Conservation (phyloP, 2,888 invertebrate genomes). For the Axea sp. region DNA sequence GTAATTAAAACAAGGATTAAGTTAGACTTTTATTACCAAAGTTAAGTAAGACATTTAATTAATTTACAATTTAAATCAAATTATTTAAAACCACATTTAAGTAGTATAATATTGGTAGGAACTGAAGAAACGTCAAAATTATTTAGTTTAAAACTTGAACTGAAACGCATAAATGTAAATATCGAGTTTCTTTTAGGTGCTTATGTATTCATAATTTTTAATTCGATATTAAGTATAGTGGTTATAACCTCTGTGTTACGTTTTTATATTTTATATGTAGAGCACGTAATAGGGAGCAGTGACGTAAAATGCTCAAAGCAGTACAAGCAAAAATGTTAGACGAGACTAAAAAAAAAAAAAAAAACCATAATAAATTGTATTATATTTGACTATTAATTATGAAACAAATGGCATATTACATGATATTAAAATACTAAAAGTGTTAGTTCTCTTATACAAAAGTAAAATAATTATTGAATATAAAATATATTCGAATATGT, state of each 20-base stretch:
- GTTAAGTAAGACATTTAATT: slow-evolving; percentile 17
- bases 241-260: slow-evolving; percentile 14
- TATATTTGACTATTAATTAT: no score
- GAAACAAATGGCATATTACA: no score
- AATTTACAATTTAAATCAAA: slow-evolving; percentile 5
- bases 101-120: slow-evolving; percentile 5
- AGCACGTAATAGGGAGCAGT: slow-evolving; percentile 19
- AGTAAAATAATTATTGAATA: no score
- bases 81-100: slow-evolving; percentile 11
- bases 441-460: no score
- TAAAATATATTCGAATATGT: no score
- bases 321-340: no score
- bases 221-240: slow-evolving; percentile 29
- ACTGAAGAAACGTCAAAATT: slow-evolving; percentile 7
- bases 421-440: no score
- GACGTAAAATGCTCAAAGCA: slow-evolving; percentile 19
- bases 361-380: no score
- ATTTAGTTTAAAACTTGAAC: slow-evolving; percentile 21
- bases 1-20: no score
- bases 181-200: slow-evolving; percentile 17
- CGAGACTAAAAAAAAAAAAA: no score
- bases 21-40: no score
- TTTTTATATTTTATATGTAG: slow-evolving; percentile 26
- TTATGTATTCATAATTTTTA: slow-evolving; percentile 41
- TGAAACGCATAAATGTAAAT: slow-evolving; percentile 7